Base-by-base conservation (phyloP, 2,797 vertebrate genomes). In the Sparidentex hasta region DNA sequence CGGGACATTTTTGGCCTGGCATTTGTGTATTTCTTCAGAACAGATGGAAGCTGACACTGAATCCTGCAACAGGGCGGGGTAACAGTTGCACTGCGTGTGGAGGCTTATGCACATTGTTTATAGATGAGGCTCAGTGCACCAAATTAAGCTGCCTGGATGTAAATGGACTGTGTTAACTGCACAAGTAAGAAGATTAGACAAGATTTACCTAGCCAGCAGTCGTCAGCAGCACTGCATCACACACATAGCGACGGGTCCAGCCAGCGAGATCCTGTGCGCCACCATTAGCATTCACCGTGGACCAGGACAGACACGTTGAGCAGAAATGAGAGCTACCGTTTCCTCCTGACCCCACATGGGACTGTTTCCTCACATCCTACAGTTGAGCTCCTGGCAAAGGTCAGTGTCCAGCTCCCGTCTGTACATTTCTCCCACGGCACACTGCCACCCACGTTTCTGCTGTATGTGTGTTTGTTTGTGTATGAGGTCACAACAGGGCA, bases 141-240 rank as follows among this genome's bases (percentile, higher is more conserved):
- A 91, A 90, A 92, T 93, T 87, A 92, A 90, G 79, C 78, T 87
- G 76, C 74, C 84, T 78, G 82, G 87, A 87, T 87, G 72, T 83
- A 85, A 85, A 73, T 88, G 80, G 82, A 91, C 80, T 70, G 78
- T 69, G 78, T 73, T 46, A 46, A 83, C 88, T 87, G 85, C 74
- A 84, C 52, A 76, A 78, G 75, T 94, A 95, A 96, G 90, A 92
- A 91, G 95, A 95, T 95, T 95, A 95, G 79, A 76, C 16, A 17
- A 93, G 92, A 94, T 94, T 95, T 92, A 92, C 75, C 83, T 72
- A 58, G 63, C 72, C 69, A 75, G 82, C 83, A 84, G 68, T 88
- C 71, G 74, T 93, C 89, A 89, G 86, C 84, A 88, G 70, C 77
- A 51, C 65, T 21, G 63, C 52, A 38, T 86, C 80, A 80, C 64